These are phyloP conservation scores for Lycia hirtaria DNA, from an alignment of 2,888 invertebrate genomes.

Conservation along the genomic window DNA sequence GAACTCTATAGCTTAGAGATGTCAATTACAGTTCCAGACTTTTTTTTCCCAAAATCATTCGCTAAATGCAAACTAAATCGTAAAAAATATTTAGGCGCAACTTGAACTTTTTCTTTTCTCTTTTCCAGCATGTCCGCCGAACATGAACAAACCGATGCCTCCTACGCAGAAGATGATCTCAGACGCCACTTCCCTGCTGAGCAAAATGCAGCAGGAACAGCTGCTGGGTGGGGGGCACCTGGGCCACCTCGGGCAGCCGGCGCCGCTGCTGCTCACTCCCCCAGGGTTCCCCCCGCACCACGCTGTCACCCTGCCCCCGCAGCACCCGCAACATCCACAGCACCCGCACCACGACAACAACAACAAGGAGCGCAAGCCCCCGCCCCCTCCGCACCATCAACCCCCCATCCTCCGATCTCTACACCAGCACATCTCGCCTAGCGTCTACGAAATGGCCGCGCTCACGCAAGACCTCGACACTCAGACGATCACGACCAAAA, in stretches of 20 bases:
- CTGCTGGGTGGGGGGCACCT: constrained; percentile 85
- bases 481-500: constrained; percentile 97
- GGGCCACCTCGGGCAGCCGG: constrained; percentile 80
- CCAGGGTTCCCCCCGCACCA: constrained; percentile 92
- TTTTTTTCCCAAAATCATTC: too few relatives aligned
- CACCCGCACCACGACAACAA: constrained; percentile 81
- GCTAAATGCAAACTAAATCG: too few relatives aligned
- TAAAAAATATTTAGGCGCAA: not conserved
- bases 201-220: constrained; percentile 90
- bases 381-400: constrained; percentile 86
- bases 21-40: too few relatives aligned
- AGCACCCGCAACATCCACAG: constrained; percentile 83
- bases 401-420: constrained; percentile 89
- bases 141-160: constrained; percentile 90
- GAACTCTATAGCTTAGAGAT: too few relatives aligned
- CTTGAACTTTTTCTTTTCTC: constrained; percentile 35
- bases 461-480: constrained; percentile 98
- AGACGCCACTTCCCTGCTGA: constrained; percentile 87
- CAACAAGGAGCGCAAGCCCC: constrained; percentile 84
- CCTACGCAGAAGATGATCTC: constrained; percentile 92
- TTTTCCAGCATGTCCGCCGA: constrained; percentile 87
- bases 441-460: constrained; percentile 98
- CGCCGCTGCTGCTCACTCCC: constrained; percentile 90
- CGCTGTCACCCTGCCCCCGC: constrained; percentile 88
- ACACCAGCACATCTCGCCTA: constrained; percentile 95